These are phyloP conservation scores for Luehdorfia chinensis DNA, from an alignment of 1,140 invertebrate genomes.

Conservation along the genomic window DNA sequence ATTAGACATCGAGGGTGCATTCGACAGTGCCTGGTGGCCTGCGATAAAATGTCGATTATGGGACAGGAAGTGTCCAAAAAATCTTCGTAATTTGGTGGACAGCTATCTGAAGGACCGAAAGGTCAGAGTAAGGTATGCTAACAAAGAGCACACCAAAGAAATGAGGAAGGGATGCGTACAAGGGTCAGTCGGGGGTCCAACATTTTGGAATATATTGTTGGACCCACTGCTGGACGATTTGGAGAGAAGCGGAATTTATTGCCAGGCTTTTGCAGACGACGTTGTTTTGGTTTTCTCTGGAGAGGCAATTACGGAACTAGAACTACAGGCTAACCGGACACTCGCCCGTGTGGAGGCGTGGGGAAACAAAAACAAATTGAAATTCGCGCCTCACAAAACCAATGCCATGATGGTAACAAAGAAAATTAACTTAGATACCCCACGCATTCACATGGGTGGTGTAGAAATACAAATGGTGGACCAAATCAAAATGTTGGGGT, in stretches of 20 bases:
- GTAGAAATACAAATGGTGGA: not conserved
- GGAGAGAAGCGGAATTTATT: not conserved
- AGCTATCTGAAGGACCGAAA: constrained; percentile 5
- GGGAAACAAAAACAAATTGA: constrained; percentile 13
- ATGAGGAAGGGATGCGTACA: constrained; percentile 17
- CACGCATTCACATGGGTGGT: not conserved
- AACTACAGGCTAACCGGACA: not conserved
- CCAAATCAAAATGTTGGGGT: not conserved
- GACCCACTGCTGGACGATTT: constrained; percentile 9
- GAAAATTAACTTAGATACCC: not conserved
- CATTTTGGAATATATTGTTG: constrained; percentile 12
- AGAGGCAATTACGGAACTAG: not conserved
- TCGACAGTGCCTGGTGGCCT: constrained; percentile 5
- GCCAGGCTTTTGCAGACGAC: constrained; percentile 16
- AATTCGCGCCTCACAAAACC: constrained; percentile 13
- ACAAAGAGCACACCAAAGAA: too few species aligned
- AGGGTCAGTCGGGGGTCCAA: constrained; percentile 5
- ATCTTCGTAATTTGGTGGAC: not conserved
- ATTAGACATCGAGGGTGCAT: not conserved
- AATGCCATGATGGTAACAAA: constrained; percentile 6
- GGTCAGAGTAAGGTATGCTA: constrained; percentile 2
- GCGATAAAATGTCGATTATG: not conserved
- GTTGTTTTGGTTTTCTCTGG: constrained; percentile 2
- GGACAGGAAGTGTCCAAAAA: constrained; percentile 1
- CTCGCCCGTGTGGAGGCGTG: too few species aligned